Conservation (phyloP, 1,140 invertebrate species). For the Tenebrio molitor region DNA sequence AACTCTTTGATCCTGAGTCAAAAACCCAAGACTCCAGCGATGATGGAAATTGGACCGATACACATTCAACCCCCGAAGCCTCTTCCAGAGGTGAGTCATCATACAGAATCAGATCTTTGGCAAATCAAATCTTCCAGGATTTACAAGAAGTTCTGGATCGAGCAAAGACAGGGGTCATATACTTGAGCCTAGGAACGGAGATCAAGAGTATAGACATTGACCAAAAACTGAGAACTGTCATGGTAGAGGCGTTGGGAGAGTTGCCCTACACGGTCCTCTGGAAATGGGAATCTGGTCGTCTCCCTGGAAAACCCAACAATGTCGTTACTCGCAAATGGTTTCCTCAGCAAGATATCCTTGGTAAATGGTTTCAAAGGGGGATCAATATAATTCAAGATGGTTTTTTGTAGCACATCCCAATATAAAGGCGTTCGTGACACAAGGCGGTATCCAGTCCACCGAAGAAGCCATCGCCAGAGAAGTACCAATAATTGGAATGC, state of each 20-base stretch:
- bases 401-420: constrained; percentile 63
- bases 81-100: constrained; percentile 70
- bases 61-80: constrained; percentile 47
- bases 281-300: no score
- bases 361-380: not conserved
- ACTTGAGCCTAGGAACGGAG: constrained; percentile 71
- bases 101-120: constrained; percentile 68
- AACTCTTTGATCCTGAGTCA: constrained; percentile 51
- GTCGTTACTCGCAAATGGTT: not conserved
- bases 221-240: constrained; percentile 64
- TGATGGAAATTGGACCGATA: constrained; percentile 21
- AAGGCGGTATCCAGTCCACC: no score
- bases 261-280: constrained; percentile 63
- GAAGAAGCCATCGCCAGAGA: constrained; percentile 67
- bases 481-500: constrained; percentile 68
- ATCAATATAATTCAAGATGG: not conserved
- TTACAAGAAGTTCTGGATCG: constrained; percentile 66
- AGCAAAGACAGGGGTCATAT: constrained; percentile 69
- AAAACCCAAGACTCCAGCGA: not conserved
- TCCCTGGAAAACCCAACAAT: not conserved
- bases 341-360: no score
- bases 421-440: constrained; percentile 65
- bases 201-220: constrained; percentile 70
- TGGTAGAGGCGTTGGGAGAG: constrained; percentile 68
- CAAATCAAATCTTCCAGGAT: constrained; percentile 68